Evolutionary conservation across 2,113 vertebrate genomes (phyloP), one percentile per base, ranked within the genome.

Genomic region (Prolemur simus): DNA sequence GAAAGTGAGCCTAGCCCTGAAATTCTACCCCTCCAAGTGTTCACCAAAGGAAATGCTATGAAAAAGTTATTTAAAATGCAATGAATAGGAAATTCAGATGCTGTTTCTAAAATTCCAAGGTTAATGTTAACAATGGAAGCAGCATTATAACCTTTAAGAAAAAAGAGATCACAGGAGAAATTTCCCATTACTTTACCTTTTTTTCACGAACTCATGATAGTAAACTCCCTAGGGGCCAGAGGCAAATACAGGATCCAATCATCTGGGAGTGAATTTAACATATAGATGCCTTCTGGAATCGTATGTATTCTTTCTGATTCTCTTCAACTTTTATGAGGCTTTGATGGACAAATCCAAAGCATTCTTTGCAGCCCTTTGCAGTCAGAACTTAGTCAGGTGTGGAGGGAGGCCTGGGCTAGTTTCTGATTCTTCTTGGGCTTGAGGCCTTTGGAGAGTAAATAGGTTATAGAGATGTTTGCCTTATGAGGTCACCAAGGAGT

Each of bases 101-200:
- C 66, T 45, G 25, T 64, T 91, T 81, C 42, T 91, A 76, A 85
- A 47, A 1, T 23, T 82, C n/a, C 78, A 82, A 91, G 56, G 18
- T 89, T 90, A 92, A 96, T 9, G 56, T 17, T 73, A 91, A 81
- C 7, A 76, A 86, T 87, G 63, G 58, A 91, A 97, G 83, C 9
- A 92, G 25, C 39, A 64, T 81, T 78, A 20, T 60, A 89, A 71
- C 11, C 60, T 93, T 80, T 63, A 81, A 93, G 47, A 47, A 64
- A 95, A 85, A 80, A 15, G 8, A 29, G 10, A 25, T 83, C n/a
- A 77, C 25, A 74, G 76, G 34, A 77, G 27, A 89, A 63, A 81
- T 58, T 68, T 63, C 10, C 37, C 58, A 52, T 77, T 49, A 52
- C 49, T 83, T 32, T 42, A 73, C 42, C 12, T 60, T 76, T 91